A percentile compares a stretch with the other conserved stretches of the same genome.
phyloP scores from a whole-genome alignment of 1,140 invertebrate species.

The Drosophila simulans region DNA sequence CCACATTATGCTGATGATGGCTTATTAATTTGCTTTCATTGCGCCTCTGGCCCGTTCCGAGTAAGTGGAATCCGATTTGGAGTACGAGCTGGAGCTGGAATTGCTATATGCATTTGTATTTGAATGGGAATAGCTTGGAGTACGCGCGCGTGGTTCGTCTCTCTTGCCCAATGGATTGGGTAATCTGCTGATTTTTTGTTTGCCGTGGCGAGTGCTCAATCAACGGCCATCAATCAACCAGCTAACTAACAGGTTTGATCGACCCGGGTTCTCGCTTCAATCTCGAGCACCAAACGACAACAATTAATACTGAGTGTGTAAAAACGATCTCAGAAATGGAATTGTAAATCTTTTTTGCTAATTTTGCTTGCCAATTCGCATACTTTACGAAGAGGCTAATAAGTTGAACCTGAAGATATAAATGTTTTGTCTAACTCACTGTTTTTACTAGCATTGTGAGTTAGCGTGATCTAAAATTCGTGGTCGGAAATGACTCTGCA shows the following conservation, averaged over 20 bases:
- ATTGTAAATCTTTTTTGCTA: background rate
- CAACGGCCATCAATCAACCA: conserved; percentile 36
- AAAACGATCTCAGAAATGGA: background rate
- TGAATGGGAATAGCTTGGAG: background rate
- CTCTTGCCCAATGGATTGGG: conserved; percentile 29
- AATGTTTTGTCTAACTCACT: background rate
- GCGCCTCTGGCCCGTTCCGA: conserved; percentile 22
- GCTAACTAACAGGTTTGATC: conserved; percentile 23
- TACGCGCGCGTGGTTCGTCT: conserved; percentile 3
- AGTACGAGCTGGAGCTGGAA: background rate
- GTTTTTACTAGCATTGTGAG: background rate
- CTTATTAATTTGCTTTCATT: conserved; percentile 61
- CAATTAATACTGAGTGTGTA: conserved; percentile 1
- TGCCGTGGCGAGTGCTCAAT: conserved; percentile 12
- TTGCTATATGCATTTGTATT: background rate
- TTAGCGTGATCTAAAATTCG: background rate
- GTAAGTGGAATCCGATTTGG: conserved; percentile 30
- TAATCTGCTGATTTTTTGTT: conserved; percentile 17
- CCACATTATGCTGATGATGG: conserved; percentile 45
- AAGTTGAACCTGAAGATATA: too few species aligned
- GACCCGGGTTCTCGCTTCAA: background rate
- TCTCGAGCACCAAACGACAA: conserved; percentile 16
- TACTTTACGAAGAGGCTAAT: background rate
- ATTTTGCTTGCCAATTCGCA: background rate
- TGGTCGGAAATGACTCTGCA: background rate